Evolutionary conservation across 2,888 invertebrate genomes (phyloP).

Genomic region (Agrochola lota): DNA sequence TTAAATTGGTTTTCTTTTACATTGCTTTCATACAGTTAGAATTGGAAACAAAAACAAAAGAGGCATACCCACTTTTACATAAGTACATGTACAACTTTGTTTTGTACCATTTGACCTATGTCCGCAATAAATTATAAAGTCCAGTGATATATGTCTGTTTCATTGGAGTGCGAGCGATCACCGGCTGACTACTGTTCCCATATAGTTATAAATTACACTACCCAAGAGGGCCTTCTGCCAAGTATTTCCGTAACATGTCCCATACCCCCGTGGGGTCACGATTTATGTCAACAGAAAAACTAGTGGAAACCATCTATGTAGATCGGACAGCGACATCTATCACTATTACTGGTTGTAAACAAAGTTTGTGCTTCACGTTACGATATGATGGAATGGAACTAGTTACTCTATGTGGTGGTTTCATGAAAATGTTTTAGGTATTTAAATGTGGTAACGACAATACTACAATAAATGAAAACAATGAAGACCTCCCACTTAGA

Average conservation of each 20-base stretch:
- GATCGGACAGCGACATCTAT: conserved; percentile 64
- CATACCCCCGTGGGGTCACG: conserved; percentile 72
- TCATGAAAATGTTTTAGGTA: background rate
- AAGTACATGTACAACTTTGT: conserved; percentile 56
- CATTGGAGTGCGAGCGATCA: conserved; percentile 66
- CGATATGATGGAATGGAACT: background rate
- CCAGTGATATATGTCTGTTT: conserved; percentile 65
- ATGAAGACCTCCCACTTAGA: too few species aligned
- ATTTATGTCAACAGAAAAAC: conserved; percentile 87
- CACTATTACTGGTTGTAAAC: conserved; percentile 61
- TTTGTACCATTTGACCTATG: conserved; percentile 64
- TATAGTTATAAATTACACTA: conserved; percentile 82
- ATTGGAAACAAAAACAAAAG: conserved; percentile 12
- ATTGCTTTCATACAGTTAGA: background rate
- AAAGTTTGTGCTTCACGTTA: conserved; percentile 39
- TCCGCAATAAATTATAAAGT: conserved; percentile 67
- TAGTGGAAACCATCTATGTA: conserved; percentile 72
- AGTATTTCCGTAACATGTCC: conserved; percentile 79
- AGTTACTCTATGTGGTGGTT: background rate
- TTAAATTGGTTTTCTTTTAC: background rate
- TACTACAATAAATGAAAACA: too few species aligned
- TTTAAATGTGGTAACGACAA: background rate
- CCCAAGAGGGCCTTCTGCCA: conserved; percentile 81
- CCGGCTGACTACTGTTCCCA: conserved; percentile 56
- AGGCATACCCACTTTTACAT: conserved; percentile 39